phyloP scores from a whole-genome alignment of 2,113 vertebrate genomes.

The Rhabdomys dilectus region DNA sequence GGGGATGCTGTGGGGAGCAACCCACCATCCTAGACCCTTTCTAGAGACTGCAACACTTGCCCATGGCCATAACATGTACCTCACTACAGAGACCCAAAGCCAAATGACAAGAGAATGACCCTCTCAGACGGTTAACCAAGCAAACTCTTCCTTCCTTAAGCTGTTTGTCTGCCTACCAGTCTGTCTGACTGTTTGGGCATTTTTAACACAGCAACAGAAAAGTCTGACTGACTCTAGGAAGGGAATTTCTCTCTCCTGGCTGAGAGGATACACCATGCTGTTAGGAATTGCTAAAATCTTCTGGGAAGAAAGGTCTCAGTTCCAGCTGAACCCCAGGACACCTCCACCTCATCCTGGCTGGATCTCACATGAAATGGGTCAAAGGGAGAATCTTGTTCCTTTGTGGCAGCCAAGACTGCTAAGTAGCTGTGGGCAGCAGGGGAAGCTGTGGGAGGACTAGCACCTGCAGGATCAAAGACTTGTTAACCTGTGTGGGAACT shows the following conservation, averaged over 20 bases:
- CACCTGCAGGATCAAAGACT: neutral
- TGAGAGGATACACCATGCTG: conserved; percentile 30
- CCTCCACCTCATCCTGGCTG: neutral
- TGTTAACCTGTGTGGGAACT: neutral
- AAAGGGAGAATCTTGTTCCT: neutral
- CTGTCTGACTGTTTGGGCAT: neutral
- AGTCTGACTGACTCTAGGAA: neutral
- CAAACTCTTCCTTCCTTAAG: neutral
- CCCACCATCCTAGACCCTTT: neutral
- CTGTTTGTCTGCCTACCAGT: neutral
- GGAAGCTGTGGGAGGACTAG: neutral
- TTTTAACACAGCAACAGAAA: neutral
- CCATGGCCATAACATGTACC: no score
- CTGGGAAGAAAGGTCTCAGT: neutral
- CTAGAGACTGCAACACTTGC: neutral
- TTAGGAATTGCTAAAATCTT: neutral
- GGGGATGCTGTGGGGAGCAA: neutral
- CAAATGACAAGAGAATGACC: neutral
- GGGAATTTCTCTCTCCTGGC: neutral
- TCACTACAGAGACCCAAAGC: neutral
- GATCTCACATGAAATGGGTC: neutral
- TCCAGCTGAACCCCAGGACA: neutral
- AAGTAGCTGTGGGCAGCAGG: neutral
- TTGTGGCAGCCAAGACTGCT: neutral
- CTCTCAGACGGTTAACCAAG: neutral